phyloP scores from a whole-genome alignment of 2,888 invertebrate species.

The Chrysotoxum bicinctum region DNA sequence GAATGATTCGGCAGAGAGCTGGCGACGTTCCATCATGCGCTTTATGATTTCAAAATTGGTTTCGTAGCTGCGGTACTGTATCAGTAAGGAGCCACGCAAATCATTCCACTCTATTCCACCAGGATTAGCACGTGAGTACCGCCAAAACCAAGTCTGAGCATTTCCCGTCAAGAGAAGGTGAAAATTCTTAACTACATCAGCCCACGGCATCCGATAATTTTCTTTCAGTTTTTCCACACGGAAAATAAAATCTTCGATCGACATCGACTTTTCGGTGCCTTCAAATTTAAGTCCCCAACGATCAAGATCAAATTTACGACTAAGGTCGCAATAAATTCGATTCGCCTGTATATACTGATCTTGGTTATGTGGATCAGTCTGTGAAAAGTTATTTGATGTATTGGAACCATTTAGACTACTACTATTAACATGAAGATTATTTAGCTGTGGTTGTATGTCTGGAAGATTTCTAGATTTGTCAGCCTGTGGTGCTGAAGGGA shows the following conservation, averaged over 20 bases:
- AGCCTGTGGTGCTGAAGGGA: neutral
- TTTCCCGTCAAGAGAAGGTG: conserved; percentile 23
- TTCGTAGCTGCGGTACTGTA: conserved; percentile 5
- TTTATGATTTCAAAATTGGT: conserved; percentile 26
- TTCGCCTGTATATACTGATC: neutral
- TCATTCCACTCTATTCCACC: neutral
- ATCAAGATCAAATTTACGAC: neutral
- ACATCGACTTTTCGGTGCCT: neutral
- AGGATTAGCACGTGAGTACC: conserved; percentile 6
- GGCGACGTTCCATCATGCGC: conserved; percentile 24
- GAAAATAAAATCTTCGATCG: conserved; percentile 26
- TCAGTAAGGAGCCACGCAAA: conserved; percentile 4
- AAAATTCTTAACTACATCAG: conserved; percentile 7
- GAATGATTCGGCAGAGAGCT: conserved; percentile 17
- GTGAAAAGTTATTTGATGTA: neutral
- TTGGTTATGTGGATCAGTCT: neutral
- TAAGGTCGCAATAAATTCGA: neutral
- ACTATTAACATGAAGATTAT: neutral
- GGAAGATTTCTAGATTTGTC: neutral
- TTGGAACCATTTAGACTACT: neutral
- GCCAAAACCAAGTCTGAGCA: conserved; percentile 42
- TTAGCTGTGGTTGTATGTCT: neutral
- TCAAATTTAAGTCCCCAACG: conserved; percentile 8
- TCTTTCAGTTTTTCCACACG: conserved; percentile 5
- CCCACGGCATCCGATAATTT: neutral